phyloP scores from a whole-genome alignment of 1,140 invertebrate species.

The Venustaconcha ellipsiformis region DNA sequence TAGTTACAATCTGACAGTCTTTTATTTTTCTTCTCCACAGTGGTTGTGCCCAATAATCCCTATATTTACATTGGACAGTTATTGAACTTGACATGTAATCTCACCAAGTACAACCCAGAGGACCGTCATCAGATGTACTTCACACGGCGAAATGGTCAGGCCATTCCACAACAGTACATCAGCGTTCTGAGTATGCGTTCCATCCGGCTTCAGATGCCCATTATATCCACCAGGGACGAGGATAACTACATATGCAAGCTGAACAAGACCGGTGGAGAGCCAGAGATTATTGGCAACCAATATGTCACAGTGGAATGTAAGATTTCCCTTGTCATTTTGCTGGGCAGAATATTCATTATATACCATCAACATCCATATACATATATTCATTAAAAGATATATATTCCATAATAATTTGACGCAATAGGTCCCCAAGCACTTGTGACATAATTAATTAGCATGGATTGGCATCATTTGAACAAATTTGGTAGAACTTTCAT shows the following conservation, averaged over 20 bases:
- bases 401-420: too few species aligned
- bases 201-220: conserved; percentile 16
- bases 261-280: conserved; percentile 4
- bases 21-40: conserved; percentile 8
- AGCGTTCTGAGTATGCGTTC: conserved; percentile 7
- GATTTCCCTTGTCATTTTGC: neutral
- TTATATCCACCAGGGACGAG: conserved; percentile 5
- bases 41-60: conserved; percentile 19
- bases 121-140: conserved; percentile 14
- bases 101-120: conserved; percentile 19
- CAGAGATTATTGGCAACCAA: conserved; percentile 28
- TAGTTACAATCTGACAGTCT: too few species aligned
- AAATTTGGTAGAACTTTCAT: too few species aligned
- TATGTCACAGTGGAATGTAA: conserved; percentile 24
- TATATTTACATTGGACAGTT: conserved; percentile 25
- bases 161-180: conserved; percentile 5
- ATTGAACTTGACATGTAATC: conserved; percentile 24
- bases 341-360: too few species aligned
- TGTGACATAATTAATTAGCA: too few species aligned
- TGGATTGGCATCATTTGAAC: too few species aligned
- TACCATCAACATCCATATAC: too few species aligned
- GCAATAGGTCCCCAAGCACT: too few species aligned
- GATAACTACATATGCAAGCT: conserved; percentile 22
- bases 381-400: too few species aligned
- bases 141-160: conserved; percentile 9